Evolutionary conservation across 2,888 invertebrate genomes (phyloP), one percentile per base, ranked within the genome.

Genomic region (Oxystoma pomonae): DNA sequence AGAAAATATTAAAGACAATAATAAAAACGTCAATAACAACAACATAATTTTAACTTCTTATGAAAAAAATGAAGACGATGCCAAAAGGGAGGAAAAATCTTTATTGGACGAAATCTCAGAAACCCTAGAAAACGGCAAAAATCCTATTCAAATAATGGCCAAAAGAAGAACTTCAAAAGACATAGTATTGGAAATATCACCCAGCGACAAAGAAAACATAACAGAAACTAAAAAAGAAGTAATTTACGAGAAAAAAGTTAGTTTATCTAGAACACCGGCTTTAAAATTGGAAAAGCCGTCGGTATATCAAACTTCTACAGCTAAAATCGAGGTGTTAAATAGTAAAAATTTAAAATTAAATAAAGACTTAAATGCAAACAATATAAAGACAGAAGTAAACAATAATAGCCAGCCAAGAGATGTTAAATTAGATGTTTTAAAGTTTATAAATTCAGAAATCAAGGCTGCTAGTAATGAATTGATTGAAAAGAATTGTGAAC

Each of bases 91-190:
- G 73, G 89, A 90, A 73, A 90, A 89, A 74, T 87, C 89, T 0
- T 77, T 90, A 64, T 77, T 90, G 5, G 90, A 90, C 75, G 90
- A 90, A 80, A 90, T 90, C 73, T 87, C 88, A 0, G 90, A 90
- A 77, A 90, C 90, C 1, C 80, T 90, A 66, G 87, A 88, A 75
- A 86, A 87, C 70, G 84, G 87, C 68, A 83, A 87, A 73, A 85
- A 86, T 67, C 78, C 79, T 0, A 79, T 80, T 35, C 78, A 78
- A 61, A 78, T 79, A 18, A 76, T 79, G 51, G 67, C 72, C 0
- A 69, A 76, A 59, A 77, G 77, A 67, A 76, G 76, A 65, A 71
- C 71, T 1, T 73, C 76, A 61, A 75, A 77, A 65, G 76, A 77
- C 58, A 72, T 74, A n/a, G 65, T 70, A 12, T 64, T 74, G 17